A percentile compares a stretch with the other conserved stretches of the same genome.
Evolutionary conservation across 2,888 invertebrate species (phyloP).

Genomic region (Macrophya annulata): DNA sequence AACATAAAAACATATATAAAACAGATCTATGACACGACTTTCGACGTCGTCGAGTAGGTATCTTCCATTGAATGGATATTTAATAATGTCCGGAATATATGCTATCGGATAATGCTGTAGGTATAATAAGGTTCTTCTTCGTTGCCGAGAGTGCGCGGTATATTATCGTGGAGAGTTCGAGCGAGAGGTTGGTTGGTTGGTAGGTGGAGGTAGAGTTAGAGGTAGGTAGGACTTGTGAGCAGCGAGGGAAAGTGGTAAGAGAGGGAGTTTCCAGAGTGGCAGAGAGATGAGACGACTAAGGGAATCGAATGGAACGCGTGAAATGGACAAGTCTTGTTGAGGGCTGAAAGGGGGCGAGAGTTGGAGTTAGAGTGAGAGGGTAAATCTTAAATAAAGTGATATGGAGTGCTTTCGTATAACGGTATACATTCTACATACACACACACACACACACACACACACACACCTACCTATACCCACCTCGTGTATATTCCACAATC

Average conservation of each 20-base stretch:
- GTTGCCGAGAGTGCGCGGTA: not conserved
- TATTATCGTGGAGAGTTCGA: not conserved
- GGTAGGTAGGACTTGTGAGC: slow-evolving; percentile 43
- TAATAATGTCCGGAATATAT: not conserved
- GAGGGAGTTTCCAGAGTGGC: slow-evolving; percentile 50
- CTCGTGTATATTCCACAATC: not conserved
- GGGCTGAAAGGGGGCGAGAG: slow-evolving; percentile 75
- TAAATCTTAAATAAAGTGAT: slow-evolving; percentile 80
- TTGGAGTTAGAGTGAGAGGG: slow-evolving; percentile 73
- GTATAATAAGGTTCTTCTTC: slow-evolving; percentile 1
- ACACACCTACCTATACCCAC: not conserved
- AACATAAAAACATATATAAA: no score
- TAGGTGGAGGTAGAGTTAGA: not conserved
- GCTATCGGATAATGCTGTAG: no score
- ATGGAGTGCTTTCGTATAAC: slow-evolving; percentile 80
- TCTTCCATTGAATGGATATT: no score
- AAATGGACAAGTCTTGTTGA: slow-evolving; percentile 80
- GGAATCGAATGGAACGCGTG: slow-evolving; percentile 69
- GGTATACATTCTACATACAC: slow-evolving; percentile 69
- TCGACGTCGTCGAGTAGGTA: no score
- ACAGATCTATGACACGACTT: no score
- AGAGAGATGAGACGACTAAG: slow-evolving; percentile 50
- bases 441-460: slow-evolving; percentile 49
- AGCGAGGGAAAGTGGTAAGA: slow-evolving; percentile 64
- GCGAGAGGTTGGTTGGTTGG: not conserved